These are phyloP conservation scores for Calonectris borealis DNA, from an alignment of 2,113 vertebrate genomes.

Conservation along the genomic window DNA sequence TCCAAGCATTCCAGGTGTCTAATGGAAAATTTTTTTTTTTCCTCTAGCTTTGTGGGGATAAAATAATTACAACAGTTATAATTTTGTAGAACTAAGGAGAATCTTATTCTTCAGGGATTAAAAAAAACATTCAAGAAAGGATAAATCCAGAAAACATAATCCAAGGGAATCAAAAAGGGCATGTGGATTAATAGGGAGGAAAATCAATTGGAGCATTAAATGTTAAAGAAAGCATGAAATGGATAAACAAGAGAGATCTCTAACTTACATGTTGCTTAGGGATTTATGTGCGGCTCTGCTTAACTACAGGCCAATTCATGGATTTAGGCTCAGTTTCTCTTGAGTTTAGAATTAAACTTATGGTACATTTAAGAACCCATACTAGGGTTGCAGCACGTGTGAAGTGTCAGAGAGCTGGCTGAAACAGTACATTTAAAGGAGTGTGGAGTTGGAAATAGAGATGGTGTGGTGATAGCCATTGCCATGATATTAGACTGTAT, in stretches of 20 bases:
- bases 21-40: not conserved
- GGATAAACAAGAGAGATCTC: not conserved
- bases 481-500: not conserved
- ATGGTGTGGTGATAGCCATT: not conserved
- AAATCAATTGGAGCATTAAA: slow-evolving; percentile 40
- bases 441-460: not conserved
- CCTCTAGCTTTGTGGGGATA: not conserved
- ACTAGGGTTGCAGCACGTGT: not conserved
- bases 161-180: slow-evolving; percentile 19
- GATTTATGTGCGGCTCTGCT: not conserved
- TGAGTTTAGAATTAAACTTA: not conserved
- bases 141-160: slow-evolving; percentile 10
- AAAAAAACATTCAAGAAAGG: not conserved
- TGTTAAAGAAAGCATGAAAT: slow-evolving; percentile 39
- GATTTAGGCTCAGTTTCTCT: not conserved
- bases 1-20: not conserved
- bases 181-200: not conserved
- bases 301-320: not conserved
- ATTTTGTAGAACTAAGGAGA: not conserved
- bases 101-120: not conserved
- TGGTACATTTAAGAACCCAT: not conserved
- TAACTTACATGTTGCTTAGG: not conserved
- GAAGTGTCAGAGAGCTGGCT: not conserved
- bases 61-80: not conserved
- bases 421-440: not conserved